phyloP scores from a whole-genome alignment of 2,888 invertebrate genomes.

The Athetis lepigone region DNA sequence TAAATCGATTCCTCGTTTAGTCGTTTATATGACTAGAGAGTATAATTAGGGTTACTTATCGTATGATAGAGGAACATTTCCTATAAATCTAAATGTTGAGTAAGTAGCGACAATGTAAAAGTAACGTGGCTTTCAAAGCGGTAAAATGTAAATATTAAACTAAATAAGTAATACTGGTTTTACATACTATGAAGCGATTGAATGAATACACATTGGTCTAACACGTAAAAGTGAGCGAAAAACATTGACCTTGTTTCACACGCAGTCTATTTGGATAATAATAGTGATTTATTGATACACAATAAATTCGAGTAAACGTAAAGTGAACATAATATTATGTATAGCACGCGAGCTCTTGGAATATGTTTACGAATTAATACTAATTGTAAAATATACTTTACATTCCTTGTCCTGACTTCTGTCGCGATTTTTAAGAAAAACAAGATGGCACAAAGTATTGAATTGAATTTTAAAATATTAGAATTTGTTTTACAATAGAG shows the following conservation, averaged over 20 bases:
- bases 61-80: constrained; percentile 43
- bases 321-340: constrained; percentile 2
- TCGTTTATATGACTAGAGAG: constrained; percentile 59
- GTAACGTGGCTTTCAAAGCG: neutral
- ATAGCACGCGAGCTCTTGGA: constrained; percentile 6
- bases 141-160: constrained; percentile 25
- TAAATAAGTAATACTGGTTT: constrained; percentile 58
- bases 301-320: constrained; percentile 21
- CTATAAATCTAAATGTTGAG: constrained; percentile 29
- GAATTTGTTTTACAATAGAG: neutral
- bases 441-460: constrained; percentile 28
- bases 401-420: too few species aligned
- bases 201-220: constrained; percentile 12
- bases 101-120: constrained; percentile 17
- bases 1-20: constrained; percentile 28
- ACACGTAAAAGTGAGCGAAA: constrained; percentile 8
- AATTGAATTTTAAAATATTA: neutral
- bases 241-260: constrained; percentile 10
- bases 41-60: constrained; percentile 38
- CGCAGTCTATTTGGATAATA: constrained; percentile 9
- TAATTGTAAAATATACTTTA: constrained; percentile 3
- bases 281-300: constrained; percentile 10
- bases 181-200: constrained; percentile 18
- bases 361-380: constrained; percentile 4
- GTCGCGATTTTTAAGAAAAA: neutral